Base-by-base conservation (phyloP, 2,888 invertebrate species). In the Esperia sulphurella region DNA sequence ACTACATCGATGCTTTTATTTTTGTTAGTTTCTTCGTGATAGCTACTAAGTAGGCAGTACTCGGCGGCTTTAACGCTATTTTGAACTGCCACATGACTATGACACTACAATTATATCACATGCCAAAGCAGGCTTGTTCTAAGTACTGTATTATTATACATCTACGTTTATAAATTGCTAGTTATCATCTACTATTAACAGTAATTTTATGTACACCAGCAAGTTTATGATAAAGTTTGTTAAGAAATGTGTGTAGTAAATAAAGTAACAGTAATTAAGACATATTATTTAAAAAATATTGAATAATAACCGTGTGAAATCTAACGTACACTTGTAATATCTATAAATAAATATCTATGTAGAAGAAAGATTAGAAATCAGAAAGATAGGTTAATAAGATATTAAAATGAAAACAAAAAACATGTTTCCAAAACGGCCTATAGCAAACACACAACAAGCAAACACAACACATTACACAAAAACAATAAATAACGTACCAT, bases 351-450 rank as follows among this genome's bases (percentile, higher is more conserved):
- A 57, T 55, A 56, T 66, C 68, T 66, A 75, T 77, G 72, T 72
- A 68, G 74, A 77, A 80, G 72, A 75, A 67, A 79, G 76, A 71
- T 75, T 52, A 65, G 69, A 77, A 75, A 72, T 71, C 54, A 69
- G 72, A 77, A 63, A 79, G 68, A 76, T 55, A 79, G 73, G 67
- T 75, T 52, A 66, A 58, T 54, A 65, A 65, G 49, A 69, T 68
- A 67, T 55, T 56, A 72, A 65, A 55, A 61, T 58, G 65, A 65
- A 67, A 70, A 55, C 61, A 79, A 68, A 65, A 54, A 73, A 74
- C 77, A 76, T 79, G 74, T 79, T 87, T 88, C 89, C 88, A 89
- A 89, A 88, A 88, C 89, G 89, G 87, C 87, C 88, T 86, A 88
- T 85, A 88, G 83, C 87, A 88, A 83, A 88, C 83, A 88, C 88